Evolutionary conservation across 2,888 invertebrate species (phyloP).

Genomic region (Stegana nigrithorax): DNA sequence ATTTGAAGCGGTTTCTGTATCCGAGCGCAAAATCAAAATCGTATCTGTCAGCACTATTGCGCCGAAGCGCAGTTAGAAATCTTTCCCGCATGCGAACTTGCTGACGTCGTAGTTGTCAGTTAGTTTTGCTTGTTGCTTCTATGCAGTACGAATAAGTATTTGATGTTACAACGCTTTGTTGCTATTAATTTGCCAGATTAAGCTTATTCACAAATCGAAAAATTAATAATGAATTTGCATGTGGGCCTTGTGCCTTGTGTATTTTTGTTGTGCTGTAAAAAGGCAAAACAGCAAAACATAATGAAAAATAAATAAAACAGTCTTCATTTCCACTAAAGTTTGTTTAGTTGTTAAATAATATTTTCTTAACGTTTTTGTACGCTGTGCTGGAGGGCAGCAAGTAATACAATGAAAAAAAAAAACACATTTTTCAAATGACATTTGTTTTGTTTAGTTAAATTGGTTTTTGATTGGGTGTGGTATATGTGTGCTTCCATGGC

Average conservation of each 20-base stretch:
- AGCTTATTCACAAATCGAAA: background rate
- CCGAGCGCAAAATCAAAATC: background rate
- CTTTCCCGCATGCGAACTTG: background rate
- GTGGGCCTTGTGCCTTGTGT: background rate
- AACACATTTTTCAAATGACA: no score
- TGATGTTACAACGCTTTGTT: background rate
- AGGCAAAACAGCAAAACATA: no score
- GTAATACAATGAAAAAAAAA: no score
- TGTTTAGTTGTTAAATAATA: background rate
- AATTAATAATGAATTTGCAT: slow-evolving; percentile 11
- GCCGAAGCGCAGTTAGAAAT: background rate
- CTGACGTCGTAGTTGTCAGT: background rate
- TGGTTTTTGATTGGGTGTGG: slow-evolving; percentile 1
- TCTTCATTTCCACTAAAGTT: no score
- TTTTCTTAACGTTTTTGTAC: background rate
- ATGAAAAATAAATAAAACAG: no score
- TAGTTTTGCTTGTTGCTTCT: background rate
- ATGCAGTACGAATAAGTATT: no score
- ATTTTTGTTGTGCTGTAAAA: background rate
- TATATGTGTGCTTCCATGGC: no score
- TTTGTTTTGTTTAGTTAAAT: slow-evolving; percentile 6
- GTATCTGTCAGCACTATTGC: slow-evolving; percentile 3
- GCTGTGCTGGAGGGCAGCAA: slow-evolving; percentile 1
- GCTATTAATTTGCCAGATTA: background rate
- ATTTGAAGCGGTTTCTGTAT: background rate